phyloP scores from a whole-genome alignment of 2,113 vertebrate genomes.

The Ia io region DNA sequence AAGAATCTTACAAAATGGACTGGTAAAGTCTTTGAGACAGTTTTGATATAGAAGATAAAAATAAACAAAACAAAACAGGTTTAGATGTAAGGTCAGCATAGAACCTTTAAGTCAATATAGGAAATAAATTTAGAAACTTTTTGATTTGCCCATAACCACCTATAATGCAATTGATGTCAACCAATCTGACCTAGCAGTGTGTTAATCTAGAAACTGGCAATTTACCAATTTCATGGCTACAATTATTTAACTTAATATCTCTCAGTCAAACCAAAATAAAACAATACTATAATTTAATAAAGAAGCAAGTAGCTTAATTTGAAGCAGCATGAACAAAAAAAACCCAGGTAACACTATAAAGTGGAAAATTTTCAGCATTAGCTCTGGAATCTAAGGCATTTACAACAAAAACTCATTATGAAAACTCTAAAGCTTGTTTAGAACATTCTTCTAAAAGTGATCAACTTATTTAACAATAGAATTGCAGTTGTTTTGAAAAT shows the following conservation, averaged over 20 bases:
- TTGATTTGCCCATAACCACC: slow-evolving; percentile 69
- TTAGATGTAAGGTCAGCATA: neutral
- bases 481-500: neutral
- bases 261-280: slow-evolving; percentile 79
- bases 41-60: neutral
- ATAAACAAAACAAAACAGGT: neutral
- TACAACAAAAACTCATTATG: neutral
- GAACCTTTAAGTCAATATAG: neutral
- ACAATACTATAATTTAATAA: slow-evolving; percentile 75
- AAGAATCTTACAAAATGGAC: neutral
- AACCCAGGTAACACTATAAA: neutral
- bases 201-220: slow-evolving; percentile 79
- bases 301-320: slow-evolving; percentile 48
- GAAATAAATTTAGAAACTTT: slow-evolving; percentile 71
- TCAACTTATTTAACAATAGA: slow-evolving; percentile 8
- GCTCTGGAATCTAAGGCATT: neutral
- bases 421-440: slow-evolving; percentile 14
- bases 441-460: slow-evolving; percentile 21
- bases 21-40: neutral
- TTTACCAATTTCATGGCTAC: slow-evolving; percentile 73
- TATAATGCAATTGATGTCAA: slow-evolving; percentile 74
- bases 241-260: slow-evolving; percentile 77
- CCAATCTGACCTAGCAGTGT: slow-evolving; percentile 70
- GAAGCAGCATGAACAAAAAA: neutral
- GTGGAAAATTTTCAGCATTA: slow-evolving; percentile 1